Conservation (phyloP, 2,113 vertebrate genomes). For the Caloenas nicobarica region DNA sequence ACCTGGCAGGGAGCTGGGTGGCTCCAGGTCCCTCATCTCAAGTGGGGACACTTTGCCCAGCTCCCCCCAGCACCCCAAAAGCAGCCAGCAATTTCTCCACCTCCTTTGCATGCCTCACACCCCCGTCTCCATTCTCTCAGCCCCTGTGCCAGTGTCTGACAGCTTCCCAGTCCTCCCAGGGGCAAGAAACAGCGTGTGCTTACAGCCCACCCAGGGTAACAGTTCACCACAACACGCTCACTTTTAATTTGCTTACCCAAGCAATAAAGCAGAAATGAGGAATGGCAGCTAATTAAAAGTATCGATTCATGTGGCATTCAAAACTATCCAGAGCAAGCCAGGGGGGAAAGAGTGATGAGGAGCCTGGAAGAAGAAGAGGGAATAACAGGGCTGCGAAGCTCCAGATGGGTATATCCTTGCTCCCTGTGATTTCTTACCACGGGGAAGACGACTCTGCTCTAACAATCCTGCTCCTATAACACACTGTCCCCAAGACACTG, state of each 20-base stretch:
- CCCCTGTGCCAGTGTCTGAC: not conserved
- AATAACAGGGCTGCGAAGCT: not conserved
- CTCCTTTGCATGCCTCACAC: not conserved
- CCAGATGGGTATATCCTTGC: rapidly evolving
- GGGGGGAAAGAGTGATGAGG: not conserved
- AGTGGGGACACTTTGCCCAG: not conserved
- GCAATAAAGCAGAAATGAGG: slow-evolving; percentile 64
- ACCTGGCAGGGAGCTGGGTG: not conserved
- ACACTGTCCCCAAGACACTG: not conserved
- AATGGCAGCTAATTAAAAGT: slow-evolving; percentile 72
- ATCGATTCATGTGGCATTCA: slow-evolving; percentile 59
- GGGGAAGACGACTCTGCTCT: not conserved
- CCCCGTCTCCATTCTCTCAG: not conserved
- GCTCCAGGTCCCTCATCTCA: not conserved
- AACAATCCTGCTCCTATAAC: not conserved
- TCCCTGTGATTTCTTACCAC: not conserved
- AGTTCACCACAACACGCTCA: slow-evolving; percentile 23
- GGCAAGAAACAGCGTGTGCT: not conserved
- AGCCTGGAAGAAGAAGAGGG: not conserved
- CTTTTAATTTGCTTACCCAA: slow-evolving; percentile 64
- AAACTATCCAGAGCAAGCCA: not conserved
- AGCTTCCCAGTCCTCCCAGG: not conserved
- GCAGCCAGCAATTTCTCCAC: not conserved
- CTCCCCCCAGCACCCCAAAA: not conserved
- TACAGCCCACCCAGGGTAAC: slow-evolving; percentile 32